Conservation (phyloP, 92 coral and sea anemone genomes). For the Palythoa grandiflora region DNA sequence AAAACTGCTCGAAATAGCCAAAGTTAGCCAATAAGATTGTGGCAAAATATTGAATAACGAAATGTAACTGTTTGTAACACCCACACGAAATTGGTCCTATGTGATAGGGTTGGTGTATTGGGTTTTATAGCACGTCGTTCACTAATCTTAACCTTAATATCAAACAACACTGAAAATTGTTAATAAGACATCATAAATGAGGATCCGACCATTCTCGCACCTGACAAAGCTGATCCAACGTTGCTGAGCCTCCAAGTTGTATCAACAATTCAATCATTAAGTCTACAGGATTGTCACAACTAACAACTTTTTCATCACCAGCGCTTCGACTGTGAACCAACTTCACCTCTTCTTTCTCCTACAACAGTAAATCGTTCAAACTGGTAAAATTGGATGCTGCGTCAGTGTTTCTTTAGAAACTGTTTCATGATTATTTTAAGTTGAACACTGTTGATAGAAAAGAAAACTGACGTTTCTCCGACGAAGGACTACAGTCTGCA, state of each 20-base stretch:
- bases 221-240: constrained; percentile 84
- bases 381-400: too few relatives aligned
- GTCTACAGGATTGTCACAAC: constrained; percentile 71
- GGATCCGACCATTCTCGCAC: constrained; percentile 45
- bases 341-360: constrained; percentile 62
- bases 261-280: constrained; percentile 62
- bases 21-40: too few relatives aligned
- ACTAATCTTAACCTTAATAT: not conserved
- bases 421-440: too few relatives aligned
- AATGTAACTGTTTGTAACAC: too few relatives aligned
- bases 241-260: constrained; percentile 80
- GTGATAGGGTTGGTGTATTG: too few relatives aligned
- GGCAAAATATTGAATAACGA: too few relatives aligned
- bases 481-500: too few relatives aligned
- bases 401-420: too few relatives aligned
- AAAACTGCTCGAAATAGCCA: too few relatives aligned
- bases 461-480: too few relatives aligned
- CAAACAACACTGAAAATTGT: not conserved
- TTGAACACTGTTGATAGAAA: too few relatives aligned
- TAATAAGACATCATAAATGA: not conserved
- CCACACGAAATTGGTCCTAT: too few relatives aligned
- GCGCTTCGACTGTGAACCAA: constrained; percentile 27
- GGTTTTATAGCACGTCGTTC: not conserved
- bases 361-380: not conserved
- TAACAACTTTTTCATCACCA: constrained; percentile 43